Conservation (phyloP, 2,797 vertebrate genomes). For the Mormyrus proboscirostris region DNA sequence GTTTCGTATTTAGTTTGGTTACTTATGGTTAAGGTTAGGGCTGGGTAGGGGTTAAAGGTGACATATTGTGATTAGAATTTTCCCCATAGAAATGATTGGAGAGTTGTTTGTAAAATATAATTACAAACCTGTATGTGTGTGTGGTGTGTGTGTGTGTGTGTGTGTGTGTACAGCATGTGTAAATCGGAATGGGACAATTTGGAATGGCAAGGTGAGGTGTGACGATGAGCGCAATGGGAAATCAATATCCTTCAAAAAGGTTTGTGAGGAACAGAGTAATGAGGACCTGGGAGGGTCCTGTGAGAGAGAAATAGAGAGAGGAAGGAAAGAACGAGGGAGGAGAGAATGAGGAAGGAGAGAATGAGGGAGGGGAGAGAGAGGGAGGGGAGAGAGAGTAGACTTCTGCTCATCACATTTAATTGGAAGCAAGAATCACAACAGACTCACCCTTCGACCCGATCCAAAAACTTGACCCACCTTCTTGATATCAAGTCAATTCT, state of each 20-base stretch:
- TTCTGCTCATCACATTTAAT: constrained; percentile 14
- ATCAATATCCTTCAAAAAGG: constrained; percentile 57
- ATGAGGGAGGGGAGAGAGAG: too few relatives aligned
- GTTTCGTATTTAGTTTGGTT: too few relatives aligned
- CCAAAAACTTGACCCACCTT: background rate
- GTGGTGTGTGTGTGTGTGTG: constrained; percentile 20
- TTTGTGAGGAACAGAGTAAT: constrained; percentile 39
- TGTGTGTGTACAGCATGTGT: constrained; percentile 37
- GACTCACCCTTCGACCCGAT: background rate
- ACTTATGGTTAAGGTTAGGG: too few relatives aligned
- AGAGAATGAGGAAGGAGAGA: background rate
- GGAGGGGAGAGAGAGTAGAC: background rate
- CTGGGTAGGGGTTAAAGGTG: too few relatives aligned
- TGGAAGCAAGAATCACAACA: constrained; percentile 13
- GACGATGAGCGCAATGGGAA: constrained; percentile 33
- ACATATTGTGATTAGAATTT: too few relatives aligned
- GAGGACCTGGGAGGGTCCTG: constrained; percentile 36
- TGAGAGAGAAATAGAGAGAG: background rate
- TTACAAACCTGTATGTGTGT: background rate
- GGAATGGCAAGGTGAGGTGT: constrained; percentile 45
- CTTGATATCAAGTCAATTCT: constrained; percentile 19
- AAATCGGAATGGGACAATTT: constrained; percentile 58
- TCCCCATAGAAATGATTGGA: too few relatives aligned
- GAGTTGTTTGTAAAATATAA: too few relatives aligned
- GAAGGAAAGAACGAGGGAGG: background rate